A percentile compares a stretch with the other conserved stretches of the same genome.
These are phyloP conservation scores for Propsilocerus akamusi DNA, from an alignment of 1,140 invertebrate species.

Conservation along the genomic window DNA sequence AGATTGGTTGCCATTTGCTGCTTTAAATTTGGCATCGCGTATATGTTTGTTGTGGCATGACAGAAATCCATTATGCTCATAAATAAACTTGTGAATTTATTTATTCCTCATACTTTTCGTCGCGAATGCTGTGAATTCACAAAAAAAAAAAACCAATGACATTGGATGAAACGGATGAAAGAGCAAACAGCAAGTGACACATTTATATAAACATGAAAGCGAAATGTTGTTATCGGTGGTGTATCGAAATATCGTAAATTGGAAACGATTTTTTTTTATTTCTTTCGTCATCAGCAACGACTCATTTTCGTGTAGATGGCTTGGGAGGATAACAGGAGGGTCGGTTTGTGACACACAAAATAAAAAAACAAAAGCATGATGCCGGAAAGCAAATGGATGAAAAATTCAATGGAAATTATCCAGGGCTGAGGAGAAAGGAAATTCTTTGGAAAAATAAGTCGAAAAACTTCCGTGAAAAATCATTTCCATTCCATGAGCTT, in stretches of 20 bases:
- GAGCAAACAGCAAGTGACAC: not conserved
- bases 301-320: too few species aligned
- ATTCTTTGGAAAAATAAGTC: not conserved
- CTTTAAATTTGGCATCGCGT: too few species aligned
- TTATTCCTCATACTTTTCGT: not conserved
- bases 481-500: not conserved
- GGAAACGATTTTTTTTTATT: not conserved
- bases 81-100: too few species aligned
- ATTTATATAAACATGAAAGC: not conserved
- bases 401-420: too few species aligned
- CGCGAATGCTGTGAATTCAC: not conserved
- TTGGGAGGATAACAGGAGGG: too few species aligned
- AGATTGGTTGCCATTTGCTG: too few species aligned
- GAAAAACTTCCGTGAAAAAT: not conserved
- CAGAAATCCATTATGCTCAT: conserved; percentile 2
- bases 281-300: too few species aligned
- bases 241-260: too few species aligned
- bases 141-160: not conserved
- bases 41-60: not conserved
- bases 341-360: too few species aligned
- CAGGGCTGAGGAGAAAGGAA: not conserved
- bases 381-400: too few species aligned
- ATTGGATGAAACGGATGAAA: not conserved
- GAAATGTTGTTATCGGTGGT: too few species aligned
- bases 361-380: too few species aligned